A percentile compares a stretch with the other conserved stretches of the same genome.
Evolutionary conservation across 2,888 invertebrate genomes (phyloP).

Genomic region (Hydroisotoma schaefferi): DNA sequence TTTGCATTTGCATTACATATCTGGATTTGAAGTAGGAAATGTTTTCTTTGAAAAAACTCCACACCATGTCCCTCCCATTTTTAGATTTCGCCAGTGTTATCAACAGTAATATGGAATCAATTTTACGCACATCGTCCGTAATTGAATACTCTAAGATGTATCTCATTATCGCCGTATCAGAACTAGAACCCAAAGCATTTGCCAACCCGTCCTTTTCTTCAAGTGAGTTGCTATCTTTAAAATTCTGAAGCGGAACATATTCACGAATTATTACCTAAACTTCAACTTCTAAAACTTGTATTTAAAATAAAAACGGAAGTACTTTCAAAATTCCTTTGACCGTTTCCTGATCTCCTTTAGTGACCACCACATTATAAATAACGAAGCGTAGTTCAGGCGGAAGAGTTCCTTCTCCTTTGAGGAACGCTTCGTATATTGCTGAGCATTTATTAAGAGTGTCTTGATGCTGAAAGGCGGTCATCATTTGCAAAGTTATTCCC

Average conservation of each 20-base stretch:
- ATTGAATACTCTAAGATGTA: conserved; percentile 76
- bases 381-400: conserved; percentile 30
- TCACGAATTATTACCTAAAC: neutral
- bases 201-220: conserved; percentile 91
- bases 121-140: conserved; percentile 84
- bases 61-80: conserved; percentile 77
- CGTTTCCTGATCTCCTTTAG: conserved; percentile 30
- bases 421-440: conserved; percentile 23
- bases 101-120: conserved; percentile 86
- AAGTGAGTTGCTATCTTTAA: conserved; percentile 78
- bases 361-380: conserved; percentile 33
- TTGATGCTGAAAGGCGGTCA: conserved; percentile 27
- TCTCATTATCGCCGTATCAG: conserved; percentile 65
- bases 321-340: conserved; percentile 22
- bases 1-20: conserved; percentile 14
- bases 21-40: conserved; percentile 11
- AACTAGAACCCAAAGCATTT: conserved; percentile 74
- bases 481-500: conserved; percentile 24
- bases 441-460: conserved; percentile 23
- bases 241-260: conserved; percentile 55
- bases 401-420: conserved; percentile 16
- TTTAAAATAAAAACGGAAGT: conserved; percentile 1
- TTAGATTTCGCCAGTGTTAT: conserved; percentile 77
- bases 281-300: neutral
- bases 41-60: conserved; percentile 86